A percentile compares a stretch with the other conserved stretches of the same genome.
phyloP scores from a whole-genome alignment of 37 sponge, comb jelly and placozoan genomes.

The Amphimedon queenslandica region DNA sequence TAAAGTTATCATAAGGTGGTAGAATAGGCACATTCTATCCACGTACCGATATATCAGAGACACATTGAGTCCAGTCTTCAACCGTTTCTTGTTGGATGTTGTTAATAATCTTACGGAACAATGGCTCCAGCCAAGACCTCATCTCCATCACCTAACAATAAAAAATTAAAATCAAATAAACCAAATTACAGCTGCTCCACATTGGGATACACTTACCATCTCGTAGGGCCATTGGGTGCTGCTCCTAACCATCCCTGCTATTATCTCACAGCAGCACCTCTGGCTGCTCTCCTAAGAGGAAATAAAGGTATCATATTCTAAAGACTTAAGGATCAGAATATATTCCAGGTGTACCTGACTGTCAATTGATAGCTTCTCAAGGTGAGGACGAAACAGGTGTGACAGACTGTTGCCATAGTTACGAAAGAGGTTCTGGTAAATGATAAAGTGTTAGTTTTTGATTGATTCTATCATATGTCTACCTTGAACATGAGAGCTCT shows the following conservation, averaged over 20 bases:
- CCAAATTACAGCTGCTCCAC: conserved; percentile 82
- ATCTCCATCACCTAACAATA: conserved; percentile 36
- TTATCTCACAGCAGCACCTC: conserved; percentile 78
- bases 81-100: conserved; percentile 51
- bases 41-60: conserved; percentile 57
- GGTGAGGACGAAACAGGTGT: conserved; percentile 49
- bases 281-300: conserved; percentile 68
- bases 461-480: background rate
- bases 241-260: conserved; percentile 65
- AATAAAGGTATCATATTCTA: background rate
- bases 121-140: conserved; percentile 47
- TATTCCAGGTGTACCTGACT: too few relatives aligned
- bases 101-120: conserved; percentile 33
- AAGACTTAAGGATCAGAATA: conserved; percentile 11
- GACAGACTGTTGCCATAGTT: conserved; percentile 57
- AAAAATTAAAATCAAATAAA: conserved; percentile 53
- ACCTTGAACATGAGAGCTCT: conserved; percentile 54
- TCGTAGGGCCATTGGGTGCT: conserved; percentile 82
- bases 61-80: conserved; percentile 49
- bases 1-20: too few relatives aligned
- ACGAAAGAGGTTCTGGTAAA: conserved; percentile 52
- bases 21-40: background rate
- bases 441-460: background rate
- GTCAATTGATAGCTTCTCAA: conserved; percentile 53
- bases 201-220: conserved; percentile 48